Evolutionary conservation across 2,888 invertebrate species (phyloP).

Genomic region (Cosmia pyralina): DNA sequence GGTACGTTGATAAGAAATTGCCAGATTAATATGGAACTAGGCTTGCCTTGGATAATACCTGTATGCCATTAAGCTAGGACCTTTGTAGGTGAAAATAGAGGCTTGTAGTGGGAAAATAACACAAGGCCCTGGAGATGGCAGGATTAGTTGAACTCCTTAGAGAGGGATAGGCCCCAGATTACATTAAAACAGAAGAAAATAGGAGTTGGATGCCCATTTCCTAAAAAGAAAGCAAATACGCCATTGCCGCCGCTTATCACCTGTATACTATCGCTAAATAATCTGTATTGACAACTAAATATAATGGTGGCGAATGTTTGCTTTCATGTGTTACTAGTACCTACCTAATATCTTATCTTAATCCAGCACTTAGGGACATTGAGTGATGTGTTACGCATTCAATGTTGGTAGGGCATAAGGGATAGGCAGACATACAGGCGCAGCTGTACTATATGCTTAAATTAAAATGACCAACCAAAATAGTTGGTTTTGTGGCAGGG

Average conservation of each 20-base stretch:
- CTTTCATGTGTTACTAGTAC: constrained; percentile 19
- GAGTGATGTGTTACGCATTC: constrained; percentile 1
- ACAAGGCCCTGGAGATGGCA: neutral
- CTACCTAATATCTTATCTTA: constrained; percentile 26
- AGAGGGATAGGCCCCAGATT: too few species aligned
- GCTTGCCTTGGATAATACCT: neutral
- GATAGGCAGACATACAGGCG: neutral
- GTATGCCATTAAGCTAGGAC: too few species aligned
- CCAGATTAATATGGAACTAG: neutral
- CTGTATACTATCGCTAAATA: constrained; percentile 25
- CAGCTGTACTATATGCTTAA: neutral
- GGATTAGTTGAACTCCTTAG: neutral
- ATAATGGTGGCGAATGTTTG: constrained; percentile 23
- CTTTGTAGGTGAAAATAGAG: neutral
- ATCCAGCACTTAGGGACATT: constrained; percentile 21
- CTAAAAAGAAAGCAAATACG: neutral
- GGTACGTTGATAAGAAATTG: neutral
- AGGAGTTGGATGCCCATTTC: neutral
- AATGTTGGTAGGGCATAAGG: neutral
- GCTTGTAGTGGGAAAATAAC: neutral
- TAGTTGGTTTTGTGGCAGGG: neutral
- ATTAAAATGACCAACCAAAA: neutral
- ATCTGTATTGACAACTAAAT: constrained; percentile 26
- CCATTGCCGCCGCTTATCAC: constrained; percentile 7
- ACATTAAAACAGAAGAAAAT: neutral